These are phyloP conservation scores for Athalia circularis DNA, from an alignment of 2,888 invertebrate genomes.

Conservation along the genomic window DNA sequence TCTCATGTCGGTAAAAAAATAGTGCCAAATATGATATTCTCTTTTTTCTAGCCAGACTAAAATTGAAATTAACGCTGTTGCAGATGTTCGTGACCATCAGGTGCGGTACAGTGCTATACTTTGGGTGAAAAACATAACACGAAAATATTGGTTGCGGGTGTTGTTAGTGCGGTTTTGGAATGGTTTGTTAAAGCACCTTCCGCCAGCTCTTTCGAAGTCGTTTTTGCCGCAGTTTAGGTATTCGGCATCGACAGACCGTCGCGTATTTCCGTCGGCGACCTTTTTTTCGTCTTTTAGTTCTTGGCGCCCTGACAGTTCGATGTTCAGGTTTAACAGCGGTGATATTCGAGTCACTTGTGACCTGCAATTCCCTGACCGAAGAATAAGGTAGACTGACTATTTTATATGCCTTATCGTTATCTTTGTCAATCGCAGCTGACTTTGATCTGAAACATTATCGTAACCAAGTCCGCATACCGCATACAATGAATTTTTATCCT, in stretches of 20 bases:
- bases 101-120: too few species aligned
- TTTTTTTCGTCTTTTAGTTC: constrained; percentile 35
- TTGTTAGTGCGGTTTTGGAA: not conserved
- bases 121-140: too few species aligned
- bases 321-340: not conserved
- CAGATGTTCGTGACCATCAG: too few species aligned
- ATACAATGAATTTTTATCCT: not conserved
- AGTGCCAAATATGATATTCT: too few species aligned
- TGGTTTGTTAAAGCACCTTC: constrained; percentile 12
- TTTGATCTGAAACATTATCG: constrained; percentile 18
- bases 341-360: not conserved
- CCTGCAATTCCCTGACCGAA: constrained; percentile 45
- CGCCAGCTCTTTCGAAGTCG: constrained; percentile 14
- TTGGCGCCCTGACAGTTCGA: not conserved
- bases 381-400: constrained; percentile 58
- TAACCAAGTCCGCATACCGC: not conserved
- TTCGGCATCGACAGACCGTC: constrained; percentile 5
- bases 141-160: too few species aligned
- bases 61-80: too few species aligned
- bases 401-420: constrained; percentile 45
- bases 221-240: not conserved
- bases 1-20: too few species aligned
- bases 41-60: too few species aligned
- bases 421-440: not conserved
- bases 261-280: constrained; percentile 7